Evolutionary conservation across 2,113 vertebrate genomes (phyloP).

Genomic region (Hippocampus barbouri): DNA sequence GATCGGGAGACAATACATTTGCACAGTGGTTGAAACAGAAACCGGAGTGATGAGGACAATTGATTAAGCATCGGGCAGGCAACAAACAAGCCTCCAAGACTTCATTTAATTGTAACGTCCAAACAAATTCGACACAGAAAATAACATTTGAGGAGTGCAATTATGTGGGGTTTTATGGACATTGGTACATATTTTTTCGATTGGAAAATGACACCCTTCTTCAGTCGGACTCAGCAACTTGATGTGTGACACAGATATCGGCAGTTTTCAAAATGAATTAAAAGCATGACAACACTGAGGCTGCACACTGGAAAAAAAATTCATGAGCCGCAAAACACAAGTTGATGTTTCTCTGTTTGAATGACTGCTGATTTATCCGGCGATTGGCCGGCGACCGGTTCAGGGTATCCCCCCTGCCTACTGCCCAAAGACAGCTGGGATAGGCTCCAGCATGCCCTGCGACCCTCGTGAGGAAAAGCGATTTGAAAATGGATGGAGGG

Average conservation of each 20-base stretch:
- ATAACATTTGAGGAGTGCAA: not conserved
- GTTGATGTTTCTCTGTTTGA: too few relatives aligned
- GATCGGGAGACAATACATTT: constrained; percentile 37
- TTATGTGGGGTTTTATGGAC: not conserved
- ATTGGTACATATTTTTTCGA: not conserved
- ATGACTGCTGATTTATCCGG: too few relatives aligned
- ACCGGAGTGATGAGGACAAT: constrained; percentile 13
- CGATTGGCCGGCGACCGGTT: too few relatives aligned
- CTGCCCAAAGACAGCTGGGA: too few relatives aligned
- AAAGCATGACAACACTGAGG: too few relatives aligned
- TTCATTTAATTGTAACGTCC: not conserved
- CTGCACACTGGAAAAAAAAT: too few relatives aligned
- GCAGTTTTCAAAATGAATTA: not conserved
- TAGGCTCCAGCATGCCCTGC: too few relatives aligned
- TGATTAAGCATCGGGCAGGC: not conserved
- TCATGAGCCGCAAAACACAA: too few relatives aligned
- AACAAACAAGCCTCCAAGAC: not conserved
- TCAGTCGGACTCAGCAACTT: too few relatives aligned
- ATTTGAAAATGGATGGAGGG: too few relatives aligned
- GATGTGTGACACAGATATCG: not conserved
- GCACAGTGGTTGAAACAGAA: constrained; percentile 39
- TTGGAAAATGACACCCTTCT: not conserved
- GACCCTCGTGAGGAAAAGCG: too few relatives aligned
- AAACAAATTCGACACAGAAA: not conserved
- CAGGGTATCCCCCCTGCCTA: too few relatives aligned